These are phyloP conservation scores for Idaea biselata DNA, from an alignment of 2,888 invertebrate species.

Conservation along the genomic window DNA sequence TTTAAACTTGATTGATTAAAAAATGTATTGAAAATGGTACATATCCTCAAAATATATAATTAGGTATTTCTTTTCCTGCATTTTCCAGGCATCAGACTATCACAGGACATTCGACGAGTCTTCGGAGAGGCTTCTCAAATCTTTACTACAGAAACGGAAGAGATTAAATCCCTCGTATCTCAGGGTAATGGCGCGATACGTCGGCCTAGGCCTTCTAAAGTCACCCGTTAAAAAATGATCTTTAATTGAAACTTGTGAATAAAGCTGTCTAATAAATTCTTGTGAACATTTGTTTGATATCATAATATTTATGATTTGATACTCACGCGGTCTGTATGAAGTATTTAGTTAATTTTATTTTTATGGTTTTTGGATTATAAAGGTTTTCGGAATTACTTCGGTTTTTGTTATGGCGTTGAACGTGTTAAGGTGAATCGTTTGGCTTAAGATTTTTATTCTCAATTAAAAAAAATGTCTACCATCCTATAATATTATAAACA, in stretches of 20 bases:
- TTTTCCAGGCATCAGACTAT: slow-evolving; percentile 64
- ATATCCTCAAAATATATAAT: too few relatives aligned
- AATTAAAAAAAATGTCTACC: too few relatives aligned
- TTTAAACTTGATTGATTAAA: too few relatives aligned
- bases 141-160: slow-evolving; percentile 61
- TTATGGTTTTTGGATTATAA: background rate
- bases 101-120: slow-evolving; percentile 62
- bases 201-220: slow-evolving; percentile 65
- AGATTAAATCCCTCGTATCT: slow-evolving; percentile 69
- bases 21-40: too few relatives aligned
- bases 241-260: background rate
- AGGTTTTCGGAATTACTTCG: background rate
- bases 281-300: background rate
- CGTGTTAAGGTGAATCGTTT: too few relatives aligned
- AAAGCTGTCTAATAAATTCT: background rate
- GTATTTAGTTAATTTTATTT: slow-evolving; percentile 1
- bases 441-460: too few relatives aligned
- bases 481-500: too few relatives aligned
- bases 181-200: slow-evolving; percentile 73
- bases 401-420: too few relatives aligned
- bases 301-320: background rate
- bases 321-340: background rate
- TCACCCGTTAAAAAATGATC: slow-evolving; percentile 31
- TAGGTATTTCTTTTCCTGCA: background rate
- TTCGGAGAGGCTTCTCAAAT: slow-evolving; percentile 57